Evolutionary conservation across 2,113 vertebrate genomes (phyloP).

Genomic region (Actenoides hombroni): DNA sequence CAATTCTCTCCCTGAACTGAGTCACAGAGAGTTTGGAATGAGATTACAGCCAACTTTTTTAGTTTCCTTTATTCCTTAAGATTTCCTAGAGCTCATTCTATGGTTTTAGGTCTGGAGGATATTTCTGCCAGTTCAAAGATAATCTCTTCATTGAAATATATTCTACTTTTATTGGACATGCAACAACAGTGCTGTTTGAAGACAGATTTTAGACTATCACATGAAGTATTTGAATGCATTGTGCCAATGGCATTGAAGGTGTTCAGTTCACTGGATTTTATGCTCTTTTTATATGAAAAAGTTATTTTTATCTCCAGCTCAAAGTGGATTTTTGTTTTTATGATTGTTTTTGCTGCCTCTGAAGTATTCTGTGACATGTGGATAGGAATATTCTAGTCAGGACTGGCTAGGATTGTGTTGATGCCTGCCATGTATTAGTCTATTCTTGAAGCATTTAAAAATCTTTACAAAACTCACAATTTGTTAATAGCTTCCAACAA

Average conservation of each 20-base stretch:
- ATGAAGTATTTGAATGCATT: not conserved
- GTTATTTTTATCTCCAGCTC: not conserved
- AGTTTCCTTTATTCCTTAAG: not conserved
- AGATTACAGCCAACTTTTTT: not conserved
- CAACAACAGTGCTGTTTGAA: not conserved
- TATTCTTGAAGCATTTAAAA: not conserved
- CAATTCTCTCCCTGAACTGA: not conserved
- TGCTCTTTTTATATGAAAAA: not conserved
- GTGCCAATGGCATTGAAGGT: not conserved
- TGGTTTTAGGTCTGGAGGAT: not conserved
- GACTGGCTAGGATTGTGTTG: not conserved
- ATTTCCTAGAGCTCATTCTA: not conserved
- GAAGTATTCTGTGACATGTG: not conserved
- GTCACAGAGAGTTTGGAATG: not conserved
- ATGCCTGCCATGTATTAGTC: not conserved
- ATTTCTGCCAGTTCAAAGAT: not conserved
- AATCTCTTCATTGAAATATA: not conserved
- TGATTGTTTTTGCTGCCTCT: not conserved
- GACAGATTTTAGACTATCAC: not conserved
- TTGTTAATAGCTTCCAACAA: not conserved
- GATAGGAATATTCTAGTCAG: not conserved
- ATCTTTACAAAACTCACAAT: not conserved
- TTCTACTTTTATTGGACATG: not conserved
- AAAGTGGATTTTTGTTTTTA: not conserved
- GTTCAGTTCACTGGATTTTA: slow-evolving; percentile 14